Conservation (phyloP, 2,797 vertebrate species). For the Lates japonicus region DNA sequence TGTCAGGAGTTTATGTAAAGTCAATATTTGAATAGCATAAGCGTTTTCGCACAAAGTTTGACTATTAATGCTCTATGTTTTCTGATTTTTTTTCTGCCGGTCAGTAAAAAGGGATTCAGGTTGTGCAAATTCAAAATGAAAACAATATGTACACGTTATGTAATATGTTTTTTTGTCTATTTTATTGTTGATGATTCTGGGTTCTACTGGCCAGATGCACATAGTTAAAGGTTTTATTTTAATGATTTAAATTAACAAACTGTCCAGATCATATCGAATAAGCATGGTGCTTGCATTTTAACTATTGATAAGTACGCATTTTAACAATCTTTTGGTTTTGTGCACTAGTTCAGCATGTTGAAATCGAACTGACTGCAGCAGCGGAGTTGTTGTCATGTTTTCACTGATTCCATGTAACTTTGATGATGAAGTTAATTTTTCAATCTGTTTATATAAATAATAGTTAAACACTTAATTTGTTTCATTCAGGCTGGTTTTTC, state of each 20-base stretch:
- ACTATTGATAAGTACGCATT: constrained; percentile 98
- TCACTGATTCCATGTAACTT: constrained; percentile 96
- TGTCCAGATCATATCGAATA: constrained; percentile 98
- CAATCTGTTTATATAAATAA: constrained; percentile 99
- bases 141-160: constrained; percentile 88
- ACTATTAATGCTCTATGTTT: constrained; percentile 82
- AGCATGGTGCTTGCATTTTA: constrained; percentile 99
- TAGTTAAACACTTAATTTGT: constrained; percentile 97
- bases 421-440: constrained; percentile 96
- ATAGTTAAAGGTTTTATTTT: constrained; percentile 95
- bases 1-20: constrained; percentile 77
- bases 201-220: constrained; percentile 99
- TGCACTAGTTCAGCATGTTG: too few relatives aligned
- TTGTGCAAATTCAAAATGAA: constrained; percentile 98
- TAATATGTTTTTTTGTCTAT: constrained; percentile 84
- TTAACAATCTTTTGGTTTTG: constrained; percentile 94
- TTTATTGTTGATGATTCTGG: constrained; percentile 92
- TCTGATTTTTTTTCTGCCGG: constrained; percentile 95
- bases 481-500: constrained; percentile 99
- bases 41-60: constrained; percentile 78
- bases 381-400: constrained; percentile 92
- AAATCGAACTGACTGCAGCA: constrained; percentile 96
- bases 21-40: constrained; percentile 77
- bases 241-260: constrained; percentile 98
- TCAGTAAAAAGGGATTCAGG: constrained; percentile 98